Evolutionary conservation across 2,113 vertebrate genomes (phyloP), one percentile per base, ranked within the genome.

Genomic region (Mesembrinibis cayennensis): DNA sequence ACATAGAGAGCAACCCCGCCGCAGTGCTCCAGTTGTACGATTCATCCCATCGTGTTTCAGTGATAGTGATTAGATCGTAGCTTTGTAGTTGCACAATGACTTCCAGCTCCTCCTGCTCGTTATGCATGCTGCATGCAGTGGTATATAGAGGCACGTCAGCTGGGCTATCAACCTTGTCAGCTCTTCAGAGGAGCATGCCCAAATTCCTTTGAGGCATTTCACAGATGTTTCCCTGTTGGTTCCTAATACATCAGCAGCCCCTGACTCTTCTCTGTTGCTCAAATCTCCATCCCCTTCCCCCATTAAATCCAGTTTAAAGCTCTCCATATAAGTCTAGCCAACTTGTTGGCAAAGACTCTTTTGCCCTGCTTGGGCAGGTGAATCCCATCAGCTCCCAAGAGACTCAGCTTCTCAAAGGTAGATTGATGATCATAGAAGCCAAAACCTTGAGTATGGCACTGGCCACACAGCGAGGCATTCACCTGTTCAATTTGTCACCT

Each of bases 21-120:
- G 2, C 50, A 34, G 22, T 38, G 40, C 40, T 38, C 21, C 21
- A 30, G 40, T n/a, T 17, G 17, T 47, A 11, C 2, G 6, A 22
- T 65, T 76, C 1, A 4, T 66, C 52, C 44, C 7, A 15, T 66
- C 29, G 10, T 0, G 3, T 56, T 66, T 58, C 83, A 56, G 23
- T 2, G 1, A 18, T n/a, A 42, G n/a, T 1, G 1, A 42, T 49
- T 66, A 66, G n/a, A 40, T 66, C 3, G 0, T 66, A 47, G n/a
- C 50, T 42, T 56, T 49, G 19, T 67, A n/a, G 25, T 20, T 87
- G 44, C n/a, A 67, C n/a, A 27, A 7, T 10, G 42, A 49, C 9
- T 66, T 56, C 55, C 55, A 21, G 19, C 32, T 58, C 32, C 55
- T 58, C 55, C 55, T 58, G 55, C 55, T 58, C 5, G 12, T 58